These are phyloP conservation scores for Hypomesus transpacificus DNA, from an alignment of 2,113 vertebrate genomes.

Conservation along the genomic window DNA sequence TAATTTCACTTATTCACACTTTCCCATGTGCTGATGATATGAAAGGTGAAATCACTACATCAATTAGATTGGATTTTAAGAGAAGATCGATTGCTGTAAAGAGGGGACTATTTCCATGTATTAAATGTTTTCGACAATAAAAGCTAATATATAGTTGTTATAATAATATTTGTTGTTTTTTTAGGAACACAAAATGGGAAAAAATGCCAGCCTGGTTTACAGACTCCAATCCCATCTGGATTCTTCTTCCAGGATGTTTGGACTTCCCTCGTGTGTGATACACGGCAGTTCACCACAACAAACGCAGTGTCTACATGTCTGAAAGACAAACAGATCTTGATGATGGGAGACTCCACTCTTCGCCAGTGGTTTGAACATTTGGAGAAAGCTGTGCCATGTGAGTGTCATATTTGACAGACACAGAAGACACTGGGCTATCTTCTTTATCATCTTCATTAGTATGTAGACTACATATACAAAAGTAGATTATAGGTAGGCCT, in stretches of 20 bases:
- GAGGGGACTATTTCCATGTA: no score
- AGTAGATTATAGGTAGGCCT: no score
- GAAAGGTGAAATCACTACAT: no score
- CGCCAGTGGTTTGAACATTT: conserved; percentile 24
- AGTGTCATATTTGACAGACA: not conserved
- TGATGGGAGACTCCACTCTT: conserved; percentile 4
- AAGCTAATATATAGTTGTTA: no score
- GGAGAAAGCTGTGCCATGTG: conserved; percentile 28
- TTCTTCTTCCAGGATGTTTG: not conserved
- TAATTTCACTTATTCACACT: no score
- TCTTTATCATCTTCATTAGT: not conserved
- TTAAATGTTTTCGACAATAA: no score
- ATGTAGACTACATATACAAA: no score
- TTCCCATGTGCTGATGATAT: no score
- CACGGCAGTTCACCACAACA: not conserved
- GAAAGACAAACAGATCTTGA: conserved; percentile 3
- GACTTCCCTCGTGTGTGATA: not conserved
- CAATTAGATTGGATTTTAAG: no score
- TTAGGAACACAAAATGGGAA: not conserved
- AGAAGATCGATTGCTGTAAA: no score
- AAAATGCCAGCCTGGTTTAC: not conserved
- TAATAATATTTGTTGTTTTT: not conserved
- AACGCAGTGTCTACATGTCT: not conserved
- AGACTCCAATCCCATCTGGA: not conserved
- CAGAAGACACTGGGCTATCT: not conserved